phyloP scores from a whole-genome alignment of 2,888 invertebrate species.

The Philaethria dido region DNA sequence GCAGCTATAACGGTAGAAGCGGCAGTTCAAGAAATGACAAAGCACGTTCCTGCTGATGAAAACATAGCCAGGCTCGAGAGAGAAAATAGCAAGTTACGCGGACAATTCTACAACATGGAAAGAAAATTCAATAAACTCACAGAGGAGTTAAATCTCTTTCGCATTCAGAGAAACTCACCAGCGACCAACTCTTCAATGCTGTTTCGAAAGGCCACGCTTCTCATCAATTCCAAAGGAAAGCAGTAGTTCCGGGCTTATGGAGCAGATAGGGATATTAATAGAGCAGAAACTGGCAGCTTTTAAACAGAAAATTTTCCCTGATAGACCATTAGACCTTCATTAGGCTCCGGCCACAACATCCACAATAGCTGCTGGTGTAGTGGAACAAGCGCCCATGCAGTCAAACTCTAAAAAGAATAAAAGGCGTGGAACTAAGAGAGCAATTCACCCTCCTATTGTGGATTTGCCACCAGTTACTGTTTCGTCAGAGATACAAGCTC shows the following conservation, averaged over 20 bases:
- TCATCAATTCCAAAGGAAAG: background rate
- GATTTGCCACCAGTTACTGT: background rate
- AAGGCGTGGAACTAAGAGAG: background rate
- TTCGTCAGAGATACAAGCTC: background rate
- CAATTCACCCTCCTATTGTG: background rate
- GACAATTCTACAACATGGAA: background rate
- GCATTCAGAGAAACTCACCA: background rate
- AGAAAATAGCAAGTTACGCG: background rate
- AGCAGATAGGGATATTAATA: background rate
- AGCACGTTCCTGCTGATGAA: background rate
- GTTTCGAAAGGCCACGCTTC: background rate
- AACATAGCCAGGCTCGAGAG: background rate
- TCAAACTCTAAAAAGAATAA: background rate
- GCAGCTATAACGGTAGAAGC: background rate
- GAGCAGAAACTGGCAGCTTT: slow-evolving; percentile 1
- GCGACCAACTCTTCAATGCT: background rate
- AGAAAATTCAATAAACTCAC: background rate
- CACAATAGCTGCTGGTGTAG: background rate
- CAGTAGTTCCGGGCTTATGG: background rate
- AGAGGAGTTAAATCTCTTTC: background rate
- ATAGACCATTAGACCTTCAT: background rate
- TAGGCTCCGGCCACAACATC: background rate
- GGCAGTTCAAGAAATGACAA: background rate
- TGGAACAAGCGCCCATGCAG: background rate
- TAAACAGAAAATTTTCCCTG: slow-evolving; percentile 2